Percentiles rank a stretch among this genome's conserved stretches.
phyloP scores from a whole-genome alignment of 2,797 vertebrate genomes.

The Buceros bicornis region DNA sequence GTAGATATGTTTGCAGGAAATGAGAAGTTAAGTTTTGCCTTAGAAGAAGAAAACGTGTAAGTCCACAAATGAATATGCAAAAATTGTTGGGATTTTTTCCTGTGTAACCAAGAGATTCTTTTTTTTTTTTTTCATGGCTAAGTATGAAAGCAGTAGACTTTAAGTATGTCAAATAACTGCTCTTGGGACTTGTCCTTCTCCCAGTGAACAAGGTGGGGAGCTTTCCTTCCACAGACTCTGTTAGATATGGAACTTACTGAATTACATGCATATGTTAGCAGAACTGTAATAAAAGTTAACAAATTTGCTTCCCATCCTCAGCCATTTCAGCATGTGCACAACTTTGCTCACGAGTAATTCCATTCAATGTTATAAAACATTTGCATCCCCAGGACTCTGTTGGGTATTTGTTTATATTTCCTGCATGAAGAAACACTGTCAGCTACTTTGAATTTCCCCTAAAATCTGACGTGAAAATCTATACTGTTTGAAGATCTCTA shows the following conservation, averaged over 20 bases:
- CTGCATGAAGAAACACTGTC: not conserved
- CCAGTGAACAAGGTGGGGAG: not conserved
- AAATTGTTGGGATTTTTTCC: not conserved
- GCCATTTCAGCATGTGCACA: not conserved
- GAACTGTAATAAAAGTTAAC: not conserved
- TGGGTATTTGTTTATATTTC: constrained; percentile 11
- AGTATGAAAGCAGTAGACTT: not conserved
- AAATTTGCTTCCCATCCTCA: not conserved
- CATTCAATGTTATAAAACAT: not conserved
- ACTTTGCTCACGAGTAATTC: not conserved
- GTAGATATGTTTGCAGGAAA: not conserved
- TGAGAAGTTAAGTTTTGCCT: not conserved
- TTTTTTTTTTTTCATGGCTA: not conserved
- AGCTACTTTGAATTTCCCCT: not conserved
- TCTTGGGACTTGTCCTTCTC: not conserved
- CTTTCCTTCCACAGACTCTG: not conserved
- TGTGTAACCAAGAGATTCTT: not conserved
- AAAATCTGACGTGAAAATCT: not conserved
- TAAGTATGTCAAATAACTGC: not conserved
- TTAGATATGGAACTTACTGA: not conserved
- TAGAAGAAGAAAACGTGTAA: not conserved
- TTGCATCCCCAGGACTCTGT: not conserved
- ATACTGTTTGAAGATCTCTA: not conserved
- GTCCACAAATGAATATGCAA: not conserved
- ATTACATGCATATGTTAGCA: not conserved